Conservation (phyloP, 2,113 vertebrate genomes). For the Bujurquina vittata region DNA sequence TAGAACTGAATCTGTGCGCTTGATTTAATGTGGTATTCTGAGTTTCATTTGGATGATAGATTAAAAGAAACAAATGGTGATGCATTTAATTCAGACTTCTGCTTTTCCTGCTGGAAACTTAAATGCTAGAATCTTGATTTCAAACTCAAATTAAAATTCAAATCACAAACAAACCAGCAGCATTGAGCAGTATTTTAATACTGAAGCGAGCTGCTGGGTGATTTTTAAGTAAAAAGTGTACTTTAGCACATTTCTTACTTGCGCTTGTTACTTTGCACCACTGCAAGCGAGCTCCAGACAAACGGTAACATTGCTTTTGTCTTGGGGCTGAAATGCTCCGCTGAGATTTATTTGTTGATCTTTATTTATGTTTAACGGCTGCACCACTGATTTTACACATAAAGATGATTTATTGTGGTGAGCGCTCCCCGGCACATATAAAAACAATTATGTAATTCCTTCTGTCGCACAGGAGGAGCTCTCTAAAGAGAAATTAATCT, state of each 20-base stretch:
- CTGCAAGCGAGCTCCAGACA: background rate
- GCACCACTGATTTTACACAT: background rate
- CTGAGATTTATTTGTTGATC: background rate
- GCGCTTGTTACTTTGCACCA: background rate
- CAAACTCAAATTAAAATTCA: background rate
- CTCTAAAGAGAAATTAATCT: background rate
- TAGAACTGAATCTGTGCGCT: background rate
- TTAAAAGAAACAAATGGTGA: background rate
- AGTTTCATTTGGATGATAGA: background rate
- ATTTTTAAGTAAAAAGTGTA: no score
- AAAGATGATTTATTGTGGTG: background rate
- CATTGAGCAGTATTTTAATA: background rate
- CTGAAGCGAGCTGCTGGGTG: background rate
- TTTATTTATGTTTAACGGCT: background rate
- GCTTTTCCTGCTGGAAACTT: background rate
- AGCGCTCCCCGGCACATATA: background rate
- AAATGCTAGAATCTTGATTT: background rate
- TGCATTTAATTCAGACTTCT: background rate
- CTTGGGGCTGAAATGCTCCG: background rate
- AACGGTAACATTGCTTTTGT: background rate
- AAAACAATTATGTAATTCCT: background rate
- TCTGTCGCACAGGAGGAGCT: background rate
- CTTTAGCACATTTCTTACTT: background rate
- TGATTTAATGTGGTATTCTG: background rate
- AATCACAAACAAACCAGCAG: background rate